Base-by-base conservation (phyloP, 2,113 vertebrate species). In the Meriones unguiculatus region DNA sequence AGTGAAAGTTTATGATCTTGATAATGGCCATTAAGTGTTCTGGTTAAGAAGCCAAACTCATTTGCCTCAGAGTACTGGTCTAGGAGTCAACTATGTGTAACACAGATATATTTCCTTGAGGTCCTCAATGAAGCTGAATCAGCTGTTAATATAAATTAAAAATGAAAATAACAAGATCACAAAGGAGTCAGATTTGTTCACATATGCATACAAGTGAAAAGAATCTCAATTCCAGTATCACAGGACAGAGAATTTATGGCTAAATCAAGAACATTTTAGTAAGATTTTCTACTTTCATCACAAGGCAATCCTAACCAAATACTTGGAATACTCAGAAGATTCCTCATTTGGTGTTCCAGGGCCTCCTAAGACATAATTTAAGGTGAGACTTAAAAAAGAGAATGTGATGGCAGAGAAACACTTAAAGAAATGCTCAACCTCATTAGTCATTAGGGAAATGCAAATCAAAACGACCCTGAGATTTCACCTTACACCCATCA, bases 301-400 rank as follows among this genome's bases (percentile, higher is more conserved):
- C 80, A 93, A 78, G 86, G 59, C 93, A 95, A 89, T 96, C 95
- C 67, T 90, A 97, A 89, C 90, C 41, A 81, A 85, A 20, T 95
- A 93, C 38, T 57, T 96, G 82, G 95, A 95, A 96, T 96, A 90
- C 92, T 97, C 78, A 95, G 77, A 95, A 96, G 81, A 95, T 95
- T 96, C 90, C 38, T 95, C n/a, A 93, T 93, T 93, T 41, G 91
- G 85, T 69, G 46, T 96, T 64, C 59, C 22, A 93, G 59, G 57
- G 13, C 13, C 25, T 67, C 9, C 25, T 67, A 86, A 96, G 59
- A 94, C 90, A 93, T 92, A 96, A 94, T 96, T 96, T 97, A 92
- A 94, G 95, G 41, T 93, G 78, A 72, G 80, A 95, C 30, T 89
- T 91, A 46, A 46, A 46, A 46, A 46, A 46, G 46, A 46, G 46